Conservation (phyloP, 92 coral and sea anemone genomes). For the Paramuricea clavata region DNA sequence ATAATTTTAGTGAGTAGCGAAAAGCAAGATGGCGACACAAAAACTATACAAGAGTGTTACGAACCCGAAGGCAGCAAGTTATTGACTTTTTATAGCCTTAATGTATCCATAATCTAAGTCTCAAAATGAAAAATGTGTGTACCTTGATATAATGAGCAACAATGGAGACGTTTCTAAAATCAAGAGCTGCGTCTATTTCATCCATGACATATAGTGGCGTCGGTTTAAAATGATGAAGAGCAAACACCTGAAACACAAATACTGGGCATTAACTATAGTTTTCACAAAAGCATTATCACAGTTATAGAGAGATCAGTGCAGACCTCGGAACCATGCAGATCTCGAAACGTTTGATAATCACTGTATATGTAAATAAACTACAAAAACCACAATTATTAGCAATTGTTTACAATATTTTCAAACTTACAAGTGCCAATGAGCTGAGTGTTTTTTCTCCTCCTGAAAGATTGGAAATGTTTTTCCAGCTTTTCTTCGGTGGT, state of each 20-base stretch:
- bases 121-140: neutral
- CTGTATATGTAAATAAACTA: neutral
- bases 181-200: conserved; percentile 98
- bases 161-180: conserved; percentile 95
- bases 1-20: too few relatives aligned
- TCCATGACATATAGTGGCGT: conserved; percentile 98
- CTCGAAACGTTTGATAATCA: too few relatives aligned
- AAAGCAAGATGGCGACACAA: too few relatives aligned
- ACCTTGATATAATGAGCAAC: conserved; percentile 99
- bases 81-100: too few relatives aligned
- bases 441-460: conserved; percentile 99
- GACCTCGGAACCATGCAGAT: too few relatives aligned
- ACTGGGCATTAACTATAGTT: neutral
- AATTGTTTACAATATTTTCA: neutral
- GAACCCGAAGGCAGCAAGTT: too few relatives aligned
- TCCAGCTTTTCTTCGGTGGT: conserved; percentile 99
- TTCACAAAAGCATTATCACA: too few relatives aligned
- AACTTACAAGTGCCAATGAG: conserved; percentile 92
- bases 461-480: conserved; percentile 94
- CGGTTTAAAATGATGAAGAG: conserved; percentile 97
- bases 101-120: too few relatives aligned
- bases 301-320: too few relatives aligned
- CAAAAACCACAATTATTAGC: neutral
- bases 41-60: too few relatives aligned
- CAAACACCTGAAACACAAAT: conserved; percentile 78